Percentiles rank a stretch among this genome's conserved stretches.
Conservation (phyloP, 2,797 vertebrate species). For the Odontamblyopus rebecca region DNA sequence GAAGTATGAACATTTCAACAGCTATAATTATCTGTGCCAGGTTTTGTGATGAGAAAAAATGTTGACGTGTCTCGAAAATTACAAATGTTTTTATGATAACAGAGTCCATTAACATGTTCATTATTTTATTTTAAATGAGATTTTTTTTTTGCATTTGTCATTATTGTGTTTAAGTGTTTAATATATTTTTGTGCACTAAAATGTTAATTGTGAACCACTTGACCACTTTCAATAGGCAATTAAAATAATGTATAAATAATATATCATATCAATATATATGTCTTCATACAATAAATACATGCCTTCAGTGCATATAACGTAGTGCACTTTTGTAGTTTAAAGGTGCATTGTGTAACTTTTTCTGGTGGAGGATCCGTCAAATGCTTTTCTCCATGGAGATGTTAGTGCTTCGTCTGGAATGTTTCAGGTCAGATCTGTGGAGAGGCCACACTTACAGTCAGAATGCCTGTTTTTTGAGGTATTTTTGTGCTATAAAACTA, state of each 20-base stretch:
- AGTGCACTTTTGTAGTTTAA: constrained; percentile 9
- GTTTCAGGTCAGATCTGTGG: too few species aligned
- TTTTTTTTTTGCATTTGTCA: background rate
- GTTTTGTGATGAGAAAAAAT: background rate
- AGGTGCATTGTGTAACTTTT: too few species aligned
- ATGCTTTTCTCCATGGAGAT: too few species aligned
- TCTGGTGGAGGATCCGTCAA: too few species aligned
- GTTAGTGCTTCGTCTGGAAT: too few species aligned
- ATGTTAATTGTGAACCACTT: background rate
- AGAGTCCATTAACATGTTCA: background rate
- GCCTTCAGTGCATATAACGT: background rate
- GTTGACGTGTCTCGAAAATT: background rate
- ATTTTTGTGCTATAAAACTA: too few species aligned
- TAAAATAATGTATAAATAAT: background rate
- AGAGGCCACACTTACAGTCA: too few species aligned
- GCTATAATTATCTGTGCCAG: background rate
- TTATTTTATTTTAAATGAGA: background rate
- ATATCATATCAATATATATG: background rate
- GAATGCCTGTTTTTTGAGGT: too few species aligned
- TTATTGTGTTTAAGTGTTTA: background rate
- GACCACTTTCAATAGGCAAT: constrained; percentile 2
- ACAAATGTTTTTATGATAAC: background rate
- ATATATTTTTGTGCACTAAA: constrained; percentile 4
- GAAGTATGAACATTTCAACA: background rate
- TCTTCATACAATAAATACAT: background rate